phyloP scores from a whole-genome alignment of 2,113 vertebrate genomes.

The Dasyornis broadbenti region DNA sequence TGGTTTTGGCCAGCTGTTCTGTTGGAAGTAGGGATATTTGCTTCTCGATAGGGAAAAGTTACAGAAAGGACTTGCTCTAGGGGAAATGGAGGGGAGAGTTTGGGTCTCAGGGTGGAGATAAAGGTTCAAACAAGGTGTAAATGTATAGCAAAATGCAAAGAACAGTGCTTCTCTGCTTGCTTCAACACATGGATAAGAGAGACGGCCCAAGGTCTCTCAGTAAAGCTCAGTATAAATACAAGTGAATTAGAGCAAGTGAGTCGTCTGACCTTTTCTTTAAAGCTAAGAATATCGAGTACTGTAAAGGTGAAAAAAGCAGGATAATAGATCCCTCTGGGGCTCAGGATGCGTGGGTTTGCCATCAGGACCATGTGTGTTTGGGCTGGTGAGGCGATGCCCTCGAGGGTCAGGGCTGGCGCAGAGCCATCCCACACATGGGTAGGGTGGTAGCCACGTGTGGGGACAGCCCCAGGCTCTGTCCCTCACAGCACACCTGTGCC shows the following conservation, averaged over 20 bases:
- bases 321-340: background rate
- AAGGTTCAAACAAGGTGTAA: background rate
- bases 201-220: background rate
- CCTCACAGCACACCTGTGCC: too few species aligned
- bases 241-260: background rate
- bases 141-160: background rate
- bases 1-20: background rate
- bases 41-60: background rate
- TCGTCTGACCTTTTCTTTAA: background rate
- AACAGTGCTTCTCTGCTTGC: background rate
- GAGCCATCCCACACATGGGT: rapidly evolving
- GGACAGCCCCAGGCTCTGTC: background rate
- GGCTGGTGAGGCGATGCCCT: background rate
- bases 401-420: background rate
- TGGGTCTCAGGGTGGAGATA: background rate
- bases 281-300: background rate
- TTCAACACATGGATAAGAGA: background rate
- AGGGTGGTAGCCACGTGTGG: background rate
- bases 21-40: background rate
- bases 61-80: background rate
- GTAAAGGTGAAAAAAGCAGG: background rate
- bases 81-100: background rate
- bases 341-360: background rate
- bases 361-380: background rate
- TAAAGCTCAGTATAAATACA: background rate